Conservation (phyloP, 1,140 invertebrate genomes). For the Euwallacea fornicatus region DNA sequence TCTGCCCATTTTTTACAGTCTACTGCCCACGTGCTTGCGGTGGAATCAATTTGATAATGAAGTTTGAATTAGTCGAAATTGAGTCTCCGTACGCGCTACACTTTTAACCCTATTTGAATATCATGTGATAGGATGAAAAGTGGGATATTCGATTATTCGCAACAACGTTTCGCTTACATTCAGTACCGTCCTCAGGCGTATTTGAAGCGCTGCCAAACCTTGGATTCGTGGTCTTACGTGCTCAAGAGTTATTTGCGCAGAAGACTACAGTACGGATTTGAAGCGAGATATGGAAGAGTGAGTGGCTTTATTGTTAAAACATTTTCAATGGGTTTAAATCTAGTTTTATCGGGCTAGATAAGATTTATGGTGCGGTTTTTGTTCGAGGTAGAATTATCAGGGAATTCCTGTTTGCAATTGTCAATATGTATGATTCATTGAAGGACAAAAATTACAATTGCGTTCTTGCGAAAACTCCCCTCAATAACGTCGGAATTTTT, state of each 20-base stretch:
- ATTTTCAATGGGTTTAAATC: neutral
- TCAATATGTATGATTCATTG: too few relatives aligned
- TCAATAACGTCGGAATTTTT: too few relatives aligned
- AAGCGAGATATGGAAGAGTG: conserved; percentile 19
- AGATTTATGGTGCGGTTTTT: neutral
- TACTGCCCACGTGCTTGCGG: conserved; percentile 30
- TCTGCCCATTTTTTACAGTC: conserved; percentile 39
- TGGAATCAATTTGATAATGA: conserved; percentile 29
- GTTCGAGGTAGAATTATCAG: too few relatives aligned
- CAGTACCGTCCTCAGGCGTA: conserved; percentile 42
- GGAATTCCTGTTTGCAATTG: too few relatives aligned
- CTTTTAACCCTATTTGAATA: neutral
- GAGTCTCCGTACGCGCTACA: conserved; percentile 2
- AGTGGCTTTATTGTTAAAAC: neutral
- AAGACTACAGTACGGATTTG: conserved; percentile 17
- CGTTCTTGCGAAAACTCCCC: too few relatives aligned
- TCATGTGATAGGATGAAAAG: neutral
- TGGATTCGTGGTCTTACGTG: conserved; percentile 44
- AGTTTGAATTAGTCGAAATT: conserved; percentile 25
- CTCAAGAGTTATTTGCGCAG: conserved; percentile 44
- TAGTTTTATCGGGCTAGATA: neutral
- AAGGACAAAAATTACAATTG: too few relatives aligned
- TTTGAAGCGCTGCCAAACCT: conserved; percentile 41
- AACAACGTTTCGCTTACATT: conserved; percentile 21
- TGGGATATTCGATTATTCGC: neutral